Evolutionary conservation across 1,140 invertebrate genomes (phyloP).

Genomic region (Pseudomyrmex flavicornis): DNA sequence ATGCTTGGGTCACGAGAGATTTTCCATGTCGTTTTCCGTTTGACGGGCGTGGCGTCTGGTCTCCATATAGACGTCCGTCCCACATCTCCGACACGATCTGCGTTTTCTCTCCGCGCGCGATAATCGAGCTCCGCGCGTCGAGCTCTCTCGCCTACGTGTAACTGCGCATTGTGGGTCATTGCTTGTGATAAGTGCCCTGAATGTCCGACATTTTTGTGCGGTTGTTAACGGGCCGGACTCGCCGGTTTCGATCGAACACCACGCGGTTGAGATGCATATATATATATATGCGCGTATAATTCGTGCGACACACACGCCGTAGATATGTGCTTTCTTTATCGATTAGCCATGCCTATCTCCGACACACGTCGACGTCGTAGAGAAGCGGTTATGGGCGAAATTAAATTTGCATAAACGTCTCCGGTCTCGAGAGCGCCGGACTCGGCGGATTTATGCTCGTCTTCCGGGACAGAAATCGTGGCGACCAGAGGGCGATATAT

Average conservation of each 20-base stretch:
- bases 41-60: slow-evolving; percentile 56
- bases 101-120: slow-evolving; percentile 53
- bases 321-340: slow-evolving; percentile 32
- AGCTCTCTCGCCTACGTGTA: slow-evolving; percentile 51
- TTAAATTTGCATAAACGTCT: slow-evolving; percentile 57
- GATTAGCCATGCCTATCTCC: slow-evolving; percentile 42
- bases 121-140: slow-evolving; percentile 41
- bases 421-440: slow-evolving; percentile 8
- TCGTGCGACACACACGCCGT: neutral
- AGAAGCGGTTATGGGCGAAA: slow-evolving; percentile 47
- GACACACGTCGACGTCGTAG: slow-evolving; percentile 38
- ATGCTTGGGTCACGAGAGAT: neutral
- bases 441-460: slow-evolving; percentile 37
- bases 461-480: slow-evolving; percentile 42
- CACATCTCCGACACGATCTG: slow-evolving; percentile 58
- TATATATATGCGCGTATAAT: too few relatives aligned
- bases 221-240: slow-evolving; percentile 41
- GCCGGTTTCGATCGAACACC: neutral
- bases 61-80: slow-evolving; percentile 41
- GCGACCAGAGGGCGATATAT: neutral
- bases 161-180: slow-evolving; percentile 60
- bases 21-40: slow-evolving; percentile 41
- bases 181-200: slow-evolving; percentile 61
- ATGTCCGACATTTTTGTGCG: slow-evolving; percentile 53
- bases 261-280: neutral